Evolutionary conservation across 2,113 vertebrate species (phyloP).

Genomic region (Paracanthobrama guichenoti): DNA sequence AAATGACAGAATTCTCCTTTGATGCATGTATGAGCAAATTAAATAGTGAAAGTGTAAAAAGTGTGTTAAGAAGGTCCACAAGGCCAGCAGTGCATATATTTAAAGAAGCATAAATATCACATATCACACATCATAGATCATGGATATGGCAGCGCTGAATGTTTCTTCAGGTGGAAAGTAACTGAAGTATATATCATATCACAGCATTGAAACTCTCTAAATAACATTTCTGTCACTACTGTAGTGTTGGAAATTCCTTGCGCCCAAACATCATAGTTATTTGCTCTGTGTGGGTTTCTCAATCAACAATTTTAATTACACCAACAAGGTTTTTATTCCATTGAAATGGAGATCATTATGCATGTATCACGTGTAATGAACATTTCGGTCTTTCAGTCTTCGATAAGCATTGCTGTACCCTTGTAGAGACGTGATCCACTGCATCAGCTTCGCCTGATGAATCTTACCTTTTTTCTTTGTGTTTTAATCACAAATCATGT

Average conservation of each 20-base stretch:
- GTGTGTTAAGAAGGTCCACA: background rate
- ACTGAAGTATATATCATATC: background rate
- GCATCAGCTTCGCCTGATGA: constrained; percentile 41
- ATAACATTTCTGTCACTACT: background rate
- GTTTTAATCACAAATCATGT: constrained; percentile 59
- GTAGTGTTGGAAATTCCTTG: background rate
- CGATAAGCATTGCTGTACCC: background rate
- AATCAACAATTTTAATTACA: constrained; percentile 27
- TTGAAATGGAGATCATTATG: background rate
- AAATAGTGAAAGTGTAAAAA: background rate
- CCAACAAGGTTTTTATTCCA: background rate
- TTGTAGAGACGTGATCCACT: constrained; percentile 6
- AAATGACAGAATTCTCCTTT: background rate
- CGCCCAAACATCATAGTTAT: background rate
- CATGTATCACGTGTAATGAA: constrained; percentile 20
- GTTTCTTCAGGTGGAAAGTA: too few species aligned
- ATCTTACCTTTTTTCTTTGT: constrained; percentile 50
- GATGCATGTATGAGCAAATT: background rate
- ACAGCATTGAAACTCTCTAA: background rate
- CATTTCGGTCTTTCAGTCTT: constrained; percentile 27
- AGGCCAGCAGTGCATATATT: background rate
- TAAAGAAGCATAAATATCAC: background rate
- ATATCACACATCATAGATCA: too few species aligned
- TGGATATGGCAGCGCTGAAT: too few species aligned
- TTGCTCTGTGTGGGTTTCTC: background rate